Evolutionary conservation across 2,113 vertebrate genomes (phyloP).

Genomic region (Cinclus cinclus): DNA sequence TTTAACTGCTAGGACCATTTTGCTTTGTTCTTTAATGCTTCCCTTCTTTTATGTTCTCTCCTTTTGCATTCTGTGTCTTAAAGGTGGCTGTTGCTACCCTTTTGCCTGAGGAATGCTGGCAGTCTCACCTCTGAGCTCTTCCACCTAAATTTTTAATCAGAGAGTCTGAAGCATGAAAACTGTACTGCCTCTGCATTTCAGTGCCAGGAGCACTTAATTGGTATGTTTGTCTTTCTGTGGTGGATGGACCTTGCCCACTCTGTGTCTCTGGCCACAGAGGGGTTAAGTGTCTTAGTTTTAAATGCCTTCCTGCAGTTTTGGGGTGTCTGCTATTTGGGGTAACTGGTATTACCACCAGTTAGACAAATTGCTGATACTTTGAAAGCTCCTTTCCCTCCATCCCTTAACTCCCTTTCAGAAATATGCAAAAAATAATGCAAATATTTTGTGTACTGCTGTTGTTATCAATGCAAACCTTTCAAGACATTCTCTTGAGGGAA

Average conservation of each 20-base stretch:
- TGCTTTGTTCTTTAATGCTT: background rate
- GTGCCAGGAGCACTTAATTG: background rate
- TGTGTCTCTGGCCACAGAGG: background rate
- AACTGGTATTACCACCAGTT: background rate
- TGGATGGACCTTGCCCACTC: background rate
- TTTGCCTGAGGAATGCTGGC: background rate
- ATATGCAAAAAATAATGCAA: background rate
- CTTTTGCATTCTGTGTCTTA: background rate
- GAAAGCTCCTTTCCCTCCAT: background rate
- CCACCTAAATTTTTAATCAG: background rate
- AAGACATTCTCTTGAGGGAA: background rate
- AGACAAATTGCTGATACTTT: background rate
- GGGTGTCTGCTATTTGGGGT: background rate
- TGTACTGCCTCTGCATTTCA: fast-evolving
- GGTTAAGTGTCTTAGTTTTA: background rate
- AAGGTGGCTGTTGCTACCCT: background rate
- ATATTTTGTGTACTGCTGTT: background rate
- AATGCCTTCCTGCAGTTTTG: background rate
- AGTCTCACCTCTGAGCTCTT: background rate
- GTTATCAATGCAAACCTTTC: background rate
- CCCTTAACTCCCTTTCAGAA: background rate
- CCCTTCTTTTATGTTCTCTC: background rate
- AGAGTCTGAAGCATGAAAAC: background rate
- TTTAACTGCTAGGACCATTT: background rate
- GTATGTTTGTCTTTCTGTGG: background rate